phyloP scores from a whole-genome alignment of 2,888 invertebrate genomes.

The Fragum fragum region DNA sequence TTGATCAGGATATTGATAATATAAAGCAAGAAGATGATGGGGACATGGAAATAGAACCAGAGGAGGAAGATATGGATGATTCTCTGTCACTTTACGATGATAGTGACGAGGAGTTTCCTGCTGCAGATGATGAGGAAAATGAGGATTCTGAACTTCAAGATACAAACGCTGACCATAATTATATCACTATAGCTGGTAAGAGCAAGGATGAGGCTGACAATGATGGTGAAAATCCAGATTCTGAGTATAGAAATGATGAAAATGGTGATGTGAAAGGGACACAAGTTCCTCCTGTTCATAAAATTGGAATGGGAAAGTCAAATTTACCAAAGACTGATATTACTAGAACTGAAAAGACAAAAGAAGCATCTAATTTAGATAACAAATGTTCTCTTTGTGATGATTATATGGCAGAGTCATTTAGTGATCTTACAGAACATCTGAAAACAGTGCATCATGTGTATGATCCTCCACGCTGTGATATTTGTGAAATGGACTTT shows the following conservation, averaged over 20 bases:
- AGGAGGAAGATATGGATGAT: slow-evolving; percentile 14
- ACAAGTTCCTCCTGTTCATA: slow-evolving; percentile 47
- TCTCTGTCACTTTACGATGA: neutral
- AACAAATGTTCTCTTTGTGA: slow-evolving; percentile 61
- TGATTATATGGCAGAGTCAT: slow-evolving; percentile 48
- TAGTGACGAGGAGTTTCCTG: neutral
- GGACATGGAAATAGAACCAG: too few relatives aligned
- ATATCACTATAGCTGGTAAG: neutral
- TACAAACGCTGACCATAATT: neutral
- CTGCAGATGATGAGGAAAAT: neutral
- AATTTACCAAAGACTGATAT: slow-evolving; percentile 34
- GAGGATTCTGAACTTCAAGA: neutral
- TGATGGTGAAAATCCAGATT: too few relatives aligned
- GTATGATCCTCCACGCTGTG: slow-evolving; percentile 67
- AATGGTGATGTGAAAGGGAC: neutral
- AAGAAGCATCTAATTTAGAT: neutral
- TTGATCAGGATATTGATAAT: slow-evolving; percentile 54
- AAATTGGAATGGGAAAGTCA: slow-evolving; percentile 47
- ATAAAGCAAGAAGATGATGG: slow-evolving; percentile 20
- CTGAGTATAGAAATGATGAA: neutral
- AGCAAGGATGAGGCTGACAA: neutral
- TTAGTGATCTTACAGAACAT: slow-evolving; percentile 61
- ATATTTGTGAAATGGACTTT: slow-evolving; percentile 72
- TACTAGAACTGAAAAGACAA: slow-evolving; percentile 9
- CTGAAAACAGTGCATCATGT: slow-evolving; percentile 56